These are phyloP conservation scores for Cheilosia impressa DNA, from an alignment of 2,888 invertebrate genomes.

Conservation along the genomic window DNA sequence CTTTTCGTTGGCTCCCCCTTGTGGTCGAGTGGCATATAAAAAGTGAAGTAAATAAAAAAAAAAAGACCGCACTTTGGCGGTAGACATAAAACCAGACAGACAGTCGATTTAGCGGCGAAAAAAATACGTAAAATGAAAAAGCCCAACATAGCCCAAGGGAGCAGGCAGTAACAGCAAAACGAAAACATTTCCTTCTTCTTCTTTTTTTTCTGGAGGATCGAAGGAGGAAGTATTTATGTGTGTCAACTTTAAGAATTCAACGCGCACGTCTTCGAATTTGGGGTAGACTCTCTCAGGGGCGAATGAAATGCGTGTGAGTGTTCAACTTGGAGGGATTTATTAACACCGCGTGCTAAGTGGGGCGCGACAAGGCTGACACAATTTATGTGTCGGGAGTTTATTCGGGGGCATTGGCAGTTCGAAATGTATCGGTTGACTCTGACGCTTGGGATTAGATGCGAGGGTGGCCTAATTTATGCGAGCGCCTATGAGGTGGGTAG, in stretches of 20 bases:
- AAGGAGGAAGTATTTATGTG: constrained; percentile 29
- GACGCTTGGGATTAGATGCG: no score
- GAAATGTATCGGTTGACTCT: no score
- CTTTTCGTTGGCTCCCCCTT: constrained; percentile 42
- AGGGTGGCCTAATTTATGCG: no score
- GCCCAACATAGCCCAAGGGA: constrained; percentile 23
- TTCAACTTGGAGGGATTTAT: constrained; percentile 62
- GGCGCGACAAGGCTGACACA: constrained; percentile 49
- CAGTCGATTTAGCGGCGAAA: constrained; percentile 44
- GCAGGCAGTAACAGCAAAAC: constrained; percentile 13
- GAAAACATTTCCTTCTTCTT: neutral
- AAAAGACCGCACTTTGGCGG: constrained; percentile 33
- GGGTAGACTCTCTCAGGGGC: constrained; percentile 19
- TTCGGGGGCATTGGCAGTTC: neutral
- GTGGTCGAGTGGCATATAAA: constrained; percentile 49
- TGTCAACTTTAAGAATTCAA: constrained; percentile 50
- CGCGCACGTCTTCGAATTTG: constrained; percentile 26
- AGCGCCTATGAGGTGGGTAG: no score
- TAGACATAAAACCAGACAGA: constrained; percentile 67
- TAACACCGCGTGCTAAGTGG: constrained; percentile 63
- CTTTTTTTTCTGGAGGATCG: constrained; percentile 1
- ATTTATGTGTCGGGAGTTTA: constrained; percentile 23
- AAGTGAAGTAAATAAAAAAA: constrained; percentile 39
- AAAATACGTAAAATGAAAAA: neutral
- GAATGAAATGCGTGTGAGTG: constrained; percentile 49